Evolutionary conservation across 2,888 invertebrate genomes (phyloP).

Genomic region (Drosophila borborema): DNA sequence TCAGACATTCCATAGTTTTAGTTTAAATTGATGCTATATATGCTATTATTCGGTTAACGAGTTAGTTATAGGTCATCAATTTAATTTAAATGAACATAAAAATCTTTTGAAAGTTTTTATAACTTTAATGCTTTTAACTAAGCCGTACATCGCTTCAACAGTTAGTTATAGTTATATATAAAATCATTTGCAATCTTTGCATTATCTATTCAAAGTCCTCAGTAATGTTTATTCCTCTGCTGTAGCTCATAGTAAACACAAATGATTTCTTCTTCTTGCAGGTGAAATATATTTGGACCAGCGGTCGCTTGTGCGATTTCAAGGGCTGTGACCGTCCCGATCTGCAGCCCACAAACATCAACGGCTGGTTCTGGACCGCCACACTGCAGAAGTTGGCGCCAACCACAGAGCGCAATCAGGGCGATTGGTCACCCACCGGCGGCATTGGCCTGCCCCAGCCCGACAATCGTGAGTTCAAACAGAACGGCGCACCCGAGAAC

Average conservation of each 20-base stretch:
- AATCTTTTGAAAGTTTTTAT: no score
- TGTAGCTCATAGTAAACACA: not conserved
- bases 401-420: conserved; percentile 92
- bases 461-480: conserved; percentile 93
- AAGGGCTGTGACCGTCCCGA: conserved; percentile 95
- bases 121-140: no score
- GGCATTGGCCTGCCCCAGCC: conserved; percentile 95
- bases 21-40: no score
- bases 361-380: conserved; percentile 97
- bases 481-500: conserved; percentile 94
- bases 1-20: no score
- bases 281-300: conserved; percentile 96
- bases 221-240: not conserved
- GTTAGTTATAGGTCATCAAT: no score
- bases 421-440: conserved; percentile 95
- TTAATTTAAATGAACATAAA: no score
- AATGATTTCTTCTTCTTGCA: conserved; percentile 82
- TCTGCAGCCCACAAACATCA: conserved; percentile 91
- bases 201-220: not conserved
- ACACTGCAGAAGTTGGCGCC: conserved; percentile 94
- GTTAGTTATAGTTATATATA: no score
- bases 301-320: conserved; percentile 95
- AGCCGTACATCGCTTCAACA: no score
- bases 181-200: not conserved
- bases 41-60: no score